Evolutionary conservation across 2,888 invertebrate genomes (phyloP).

Genomic region (Eurytoma adleriae): DNA sequence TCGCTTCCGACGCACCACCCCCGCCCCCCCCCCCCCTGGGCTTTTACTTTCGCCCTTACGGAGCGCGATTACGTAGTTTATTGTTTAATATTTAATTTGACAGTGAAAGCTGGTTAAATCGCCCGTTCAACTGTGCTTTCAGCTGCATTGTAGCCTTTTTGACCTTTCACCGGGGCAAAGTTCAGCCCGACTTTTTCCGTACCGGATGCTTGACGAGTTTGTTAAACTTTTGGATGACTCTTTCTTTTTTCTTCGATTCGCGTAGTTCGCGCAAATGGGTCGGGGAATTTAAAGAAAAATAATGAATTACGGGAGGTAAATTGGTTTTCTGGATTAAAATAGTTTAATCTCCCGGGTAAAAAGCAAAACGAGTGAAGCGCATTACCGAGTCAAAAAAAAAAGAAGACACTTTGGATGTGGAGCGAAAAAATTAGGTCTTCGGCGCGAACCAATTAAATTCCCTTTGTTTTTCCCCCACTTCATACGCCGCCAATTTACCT

Average conservation of each 20-base stretch:
- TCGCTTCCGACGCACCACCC: neutral
- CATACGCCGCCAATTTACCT: too few relatives aligned
- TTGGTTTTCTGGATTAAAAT: too few relatives aligned
- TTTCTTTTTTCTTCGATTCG: too few relatives aligned
- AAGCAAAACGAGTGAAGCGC: too few relatives aligned
- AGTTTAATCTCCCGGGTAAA: too few relatives aligned
- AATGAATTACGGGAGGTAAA: too few relatives aligned
- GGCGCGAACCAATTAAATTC: neutral
- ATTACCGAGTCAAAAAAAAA: too few relatives aligned
- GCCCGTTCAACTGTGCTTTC: neutral
- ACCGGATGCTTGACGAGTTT: neutral
- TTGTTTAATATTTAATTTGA: slow-evolving; percentile 41
- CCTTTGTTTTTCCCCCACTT: neutral
- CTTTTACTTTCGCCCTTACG: slow-evolving; percentile 41
- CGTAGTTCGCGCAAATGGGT: too few relatives aligned
- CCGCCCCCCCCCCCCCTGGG: neutral
- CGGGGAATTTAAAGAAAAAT: too few relatives aligned
- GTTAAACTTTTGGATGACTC: too few relatives aligned
- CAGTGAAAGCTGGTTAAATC: slow-evolving; percentile 18
- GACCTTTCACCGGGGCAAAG: neutral
- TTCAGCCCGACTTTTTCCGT: neutral
- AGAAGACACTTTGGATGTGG: too few relatives aligned
- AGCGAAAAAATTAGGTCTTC: too few relatives aligned
- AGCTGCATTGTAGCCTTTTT: neutral
- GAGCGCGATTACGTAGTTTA: slow-evolving; percentile 17